Evolutionary conservation across 35 echinoderm and acorn worm genomes (phyloP), one percentile per base, ranked within the genome.

Genomic region (Anneissia japonica): DNA sequence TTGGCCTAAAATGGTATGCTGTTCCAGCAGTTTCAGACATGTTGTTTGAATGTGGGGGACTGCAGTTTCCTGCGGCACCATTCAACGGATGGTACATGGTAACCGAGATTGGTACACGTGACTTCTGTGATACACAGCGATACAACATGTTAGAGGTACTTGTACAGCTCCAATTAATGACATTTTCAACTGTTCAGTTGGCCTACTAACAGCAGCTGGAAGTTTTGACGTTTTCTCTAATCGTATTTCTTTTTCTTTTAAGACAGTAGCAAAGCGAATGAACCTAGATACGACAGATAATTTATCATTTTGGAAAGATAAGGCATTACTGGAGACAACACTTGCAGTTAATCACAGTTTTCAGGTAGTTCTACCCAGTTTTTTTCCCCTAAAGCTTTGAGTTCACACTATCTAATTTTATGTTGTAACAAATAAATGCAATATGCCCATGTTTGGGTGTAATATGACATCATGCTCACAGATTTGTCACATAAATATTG

Each of bases 21-120:
- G 13, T 88, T 38, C 86, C 86, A 35, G 36, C 33, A 0, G 76
- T 81, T 1, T 79, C 86, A 36, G 26, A 34, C 37, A 80, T 88
- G 79, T 0, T 81, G 43, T 81, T 88, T 13, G 86, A 88, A 2
- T 46, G 76, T 36, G 86, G 86, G 2, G 86, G 86, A 0, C 34
- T 88, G 11, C 4, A 81, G 31, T 88, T 81, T 30, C 36, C 86
- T 0, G 86, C 76, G 10, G 39, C 23, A 46, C 86, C 86, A 28
- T 88, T 88, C n/a, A 88, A 37, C 73, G 76, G 77, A 3, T 88
- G 86, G 86, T 88, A 88, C 35, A 81, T 88, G 76, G 55, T 77
- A 3, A 81, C 76, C 10, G 86, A 88, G 21, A 81, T 88, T 37
- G 86, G 86, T 10, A n/a, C 77, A 5, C 35, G 46, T 17, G 46